phyloP scores from a whole-genome alignment of 2,113 vertebrate species.

The Rafetus swinhoei region DNA sequence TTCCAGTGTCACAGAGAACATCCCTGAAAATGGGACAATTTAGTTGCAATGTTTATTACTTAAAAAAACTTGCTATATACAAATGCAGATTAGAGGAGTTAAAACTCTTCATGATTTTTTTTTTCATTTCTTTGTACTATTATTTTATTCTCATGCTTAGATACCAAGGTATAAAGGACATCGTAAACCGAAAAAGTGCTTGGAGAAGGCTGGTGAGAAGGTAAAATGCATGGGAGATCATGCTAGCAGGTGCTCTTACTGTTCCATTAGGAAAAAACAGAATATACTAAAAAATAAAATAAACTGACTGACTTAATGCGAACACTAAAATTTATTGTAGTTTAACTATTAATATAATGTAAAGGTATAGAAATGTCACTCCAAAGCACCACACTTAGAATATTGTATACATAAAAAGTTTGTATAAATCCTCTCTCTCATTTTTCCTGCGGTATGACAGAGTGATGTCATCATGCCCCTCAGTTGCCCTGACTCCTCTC shows the following conservation, averaged over 20 bases:
- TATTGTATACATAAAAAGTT: background rate
- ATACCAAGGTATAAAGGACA: constrained; percentile 75
- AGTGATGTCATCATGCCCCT: too few species aligned
- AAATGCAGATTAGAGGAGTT: background rate
- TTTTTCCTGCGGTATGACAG: too few species aligned
- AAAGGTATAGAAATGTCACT: background rate
- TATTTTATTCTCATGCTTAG: constrained; percentile 73
- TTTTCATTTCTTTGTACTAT: constrained; percentile 44
- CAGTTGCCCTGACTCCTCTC: too few species aligned
- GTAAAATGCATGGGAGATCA: constrained; percentile 54
- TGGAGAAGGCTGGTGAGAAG: constrained; percentile 63
- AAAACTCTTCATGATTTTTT: background rate
- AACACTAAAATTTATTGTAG: background rate
- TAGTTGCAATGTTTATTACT: background rate
- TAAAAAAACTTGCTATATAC: background rate
- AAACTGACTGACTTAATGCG: background rate
- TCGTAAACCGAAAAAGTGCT: constrained; percentile 72
- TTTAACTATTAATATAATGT: background rate
- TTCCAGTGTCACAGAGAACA: background rate
- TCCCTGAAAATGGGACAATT: background rate
- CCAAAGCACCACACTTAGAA: background rate
- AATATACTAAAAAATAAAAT: background rate
- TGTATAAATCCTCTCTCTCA: background rate
- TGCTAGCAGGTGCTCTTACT: background rate
- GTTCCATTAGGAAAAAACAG: background rate